phyloP scores from a whole-genome alignment of 2,797 vertebrate species.

The Hafferia zeledoni region DNA sequence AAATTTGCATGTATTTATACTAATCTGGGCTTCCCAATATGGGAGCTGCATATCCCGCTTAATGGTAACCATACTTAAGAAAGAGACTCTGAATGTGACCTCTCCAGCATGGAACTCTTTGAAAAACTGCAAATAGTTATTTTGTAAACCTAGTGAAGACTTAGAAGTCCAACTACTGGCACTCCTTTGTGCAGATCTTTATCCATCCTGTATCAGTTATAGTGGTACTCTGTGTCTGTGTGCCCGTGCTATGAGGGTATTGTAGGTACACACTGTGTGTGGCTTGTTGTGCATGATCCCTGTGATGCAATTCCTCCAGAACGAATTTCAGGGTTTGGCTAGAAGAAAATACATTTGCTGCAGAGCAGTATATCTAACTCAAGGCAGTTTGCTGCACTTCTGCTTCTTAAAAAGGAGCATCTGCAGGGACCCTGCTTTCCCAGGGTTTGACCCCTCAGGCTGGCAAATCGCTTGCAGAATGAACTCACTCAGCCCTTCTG shows the following conservation, averaged over 20 bases:
- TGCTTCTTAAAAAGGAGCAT: not conserved
- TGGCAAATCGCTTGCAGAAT: not conserved
- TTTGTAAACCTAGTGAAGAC: not conserved
- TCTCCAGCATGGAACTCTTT: not conserved
- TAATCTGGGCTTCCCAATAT: conserved; percentile 9
- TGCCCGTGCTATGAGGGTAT: not conserved
- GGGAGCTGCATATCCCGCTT: not conserved
- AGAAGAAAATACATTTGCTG: not conserved
- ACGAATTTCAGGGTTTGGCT: not conserved
- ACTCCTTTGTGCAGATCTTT: not conserved
- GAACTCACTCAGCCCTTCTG: not conserved
- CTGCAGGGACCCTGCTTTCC: not conserved
- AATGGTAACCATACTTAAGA: not conserved
- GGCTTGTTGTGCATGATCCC: not conserved
- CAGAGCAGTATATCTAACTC: not conserved
- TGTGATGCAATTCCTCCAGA: not conserved
- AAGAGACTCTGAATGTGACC: not conserved
- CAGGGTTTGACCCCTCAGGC: not conserved
- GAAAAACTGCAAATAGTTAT: not conserved
- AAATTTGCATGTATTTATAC: conserved; percentile 35
- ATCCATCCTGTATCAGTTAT: not conserved
- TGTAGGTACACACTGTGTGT: not conserved
- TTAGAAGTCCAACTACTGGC: not conserved
- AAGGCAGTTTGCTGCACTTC: not conserved
- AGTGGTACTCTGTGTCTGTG: accelerated